These are phyloP conservation scores for Plebejus anna DNA, from an alignment of 2,888 invertebrate species.

Conservation along the genomic window DNA sequence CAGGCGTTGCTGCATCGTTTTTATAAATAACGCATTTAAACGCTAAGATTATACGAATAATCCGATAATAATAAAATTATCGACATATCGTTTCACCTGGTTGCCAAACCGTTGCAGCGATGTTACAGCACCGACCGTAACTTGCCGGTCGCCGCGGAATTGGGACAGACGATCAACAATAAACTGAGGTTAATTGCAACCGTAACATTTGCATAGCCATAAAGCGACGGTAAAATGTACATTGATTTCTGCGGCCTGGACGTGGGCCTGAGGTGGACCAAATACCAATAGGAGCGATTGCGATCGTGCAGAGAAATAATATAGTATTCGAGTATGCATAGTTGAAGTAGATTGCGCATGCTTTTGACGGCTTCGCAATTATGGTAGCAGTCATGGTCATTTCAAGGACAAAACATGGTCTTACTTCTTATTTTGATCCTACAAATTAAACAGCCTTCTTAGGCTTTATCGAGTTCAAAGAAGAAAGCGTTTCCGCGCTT, in stretches of 20 bases:
- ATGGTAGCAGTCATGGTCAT: no score
- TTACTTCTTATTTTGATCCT: no score
- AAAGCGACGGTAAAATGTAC: neutral
- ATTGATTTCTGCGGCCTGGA: neutral
- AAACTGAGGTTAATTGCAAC: neutral
- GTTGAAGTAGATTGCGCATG: no score
- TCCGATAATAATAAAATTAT: slow-evolving; percentile 12
- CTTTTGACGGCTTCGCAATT: no score
- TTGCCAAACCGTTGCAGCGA: neutral
- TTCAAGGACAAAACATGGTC: no score
- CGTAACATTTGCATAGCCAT: neutral
- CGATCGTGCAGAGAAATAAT: neutral
- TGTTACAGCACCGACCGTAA: slow-evolving; percentile 11
- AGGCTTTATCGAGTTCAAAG: no score
- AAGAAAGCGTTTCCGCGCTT: neutral
- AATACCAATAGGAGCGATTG: neutral
- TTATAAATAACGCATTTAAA: neutral
- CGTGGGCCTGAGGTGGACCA: neutral
- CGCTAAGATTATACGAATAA: neutral
- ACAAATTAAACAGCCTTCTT: no score
- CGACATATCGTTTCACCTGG: slow-evolving; percentile 17
- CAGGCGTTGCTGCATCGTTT: neutral
- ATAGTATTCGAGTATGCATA: no score
- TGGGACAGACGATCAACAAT: neutral
- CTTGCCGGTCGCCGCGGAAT: slow-evolving; percentile 1